These are phyloP conservation scores for Leucophenga maculata DNA, from an alignment of 2,888 invertebrate genomes.

Conservation along the genomic window DNA sequence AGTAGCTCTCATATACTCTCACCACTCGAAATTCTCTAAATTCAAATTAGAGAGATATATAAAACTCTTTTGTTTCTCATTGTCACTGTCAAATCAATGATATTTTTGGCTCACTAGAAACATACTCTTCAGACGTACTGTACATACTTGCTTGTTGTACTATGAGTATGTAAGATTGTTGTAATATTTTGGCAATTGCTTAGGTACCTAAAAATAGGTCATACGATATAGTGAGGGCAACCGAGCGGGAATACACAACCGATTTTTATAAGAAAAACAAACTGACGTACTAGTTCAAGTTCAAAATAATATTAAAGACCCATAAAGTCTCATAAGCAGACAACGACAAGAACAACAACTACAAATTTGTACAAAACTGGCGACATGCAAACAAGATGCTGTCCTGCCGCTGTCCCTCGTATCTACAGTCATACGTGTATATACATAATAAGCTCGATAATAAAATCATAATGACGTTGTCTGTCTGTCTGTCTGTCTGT, in stretches of 20 bases:
- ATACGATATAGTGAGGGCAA: neutral
- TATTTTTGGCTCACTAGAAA: no score
- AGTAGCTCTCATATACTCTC: no score
- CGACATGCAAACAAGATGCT: no score
- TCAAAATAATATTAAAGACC: constrained; percentile 5
- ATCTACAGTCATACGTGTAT: no score
- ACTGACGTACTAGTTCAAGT: constrained; percentile 17
- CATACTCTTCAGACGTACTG: no score
- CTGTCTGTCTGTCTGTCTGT: neutral
- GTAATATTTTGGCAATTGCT: constrained; percentile 21
- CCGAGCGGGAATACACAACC: no score
- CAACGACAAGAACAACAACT: neutral
- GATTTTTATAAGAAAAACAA: no score
- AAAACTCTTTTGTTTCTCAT: no score
- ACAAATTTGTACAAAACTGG: neutral
- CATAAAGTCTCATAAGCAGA: neutral
- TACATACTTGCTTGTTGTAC: neutral
- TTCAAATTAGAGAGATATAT: no score
- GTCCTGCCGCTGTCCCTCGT: neutral
- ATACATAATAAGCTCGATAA: constrained; percentile 2
- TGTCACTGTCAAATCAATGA: no score
- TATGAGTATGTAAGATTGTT: neutral
- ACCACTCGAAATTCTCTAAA: no score
- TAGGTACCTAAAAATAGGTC: constrained; percentile 3
- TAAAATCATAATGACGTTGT: neutral